Percentiles rank a stretch among this genome's conserved stretches.
These are phyloP conservation scores for Oenanthe oenanthe DNA, from an alignment of 2,113 vertebrate genomes.

Conservation along the genomic window DNA sequence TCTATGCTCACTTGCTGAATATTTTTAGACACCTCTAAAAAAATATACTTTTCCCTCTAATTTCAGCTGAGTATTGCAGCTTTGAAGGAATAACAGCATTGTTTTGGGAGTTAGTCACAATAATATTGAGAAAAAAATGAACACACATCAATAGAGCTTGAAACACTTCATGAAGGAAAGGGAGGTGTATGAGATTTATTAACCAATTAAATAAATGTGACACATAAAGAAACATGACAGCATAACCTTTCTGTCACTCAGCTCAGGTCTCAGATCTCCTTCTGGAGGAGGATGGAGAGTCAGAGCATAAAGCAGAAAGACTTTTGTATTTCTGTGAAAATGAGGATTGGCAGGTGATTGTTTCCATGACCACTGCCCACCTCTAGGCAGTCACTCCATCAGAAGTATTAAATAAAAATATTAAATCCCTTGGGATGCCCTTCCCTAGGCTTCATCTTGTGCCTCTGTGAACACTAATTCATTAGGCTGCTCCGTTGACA, in stretches of 20 bases:
- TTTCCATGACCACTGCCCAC: neutral
- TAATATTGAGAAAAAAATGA: neutral
- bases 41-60: neutral
- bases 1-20: neutral
- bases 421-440: neutral
- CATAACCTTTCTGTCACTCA: neutral
- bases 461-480: neutral
- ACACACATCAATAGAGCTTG: neutral
- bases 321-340: neutral
- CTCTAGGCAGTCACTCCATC: neutral
- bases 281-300: neutral
- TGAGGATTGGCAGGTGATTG: neutral
- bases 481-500: neutral
- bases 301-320: neutral
- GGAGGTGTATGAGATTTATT: neutral
- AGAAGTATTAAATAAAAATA: neutral
- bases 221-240: neutral
- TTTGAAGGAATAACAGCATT: neutral
- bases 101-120: neutral
- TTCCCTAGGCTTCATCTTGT: neutral
- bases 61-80: neutral
- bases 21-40: slow-evolving; percentile 12
- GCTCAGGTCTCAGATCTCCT: neutral
- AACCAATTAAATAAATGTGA: neutral
- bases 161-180: neutral